Percentiles rank a stretch among this genome's conserved stretches.
Conservation (phyloP, 1,140 invertebrate genomes). For the Cydia splendana region DNA sequence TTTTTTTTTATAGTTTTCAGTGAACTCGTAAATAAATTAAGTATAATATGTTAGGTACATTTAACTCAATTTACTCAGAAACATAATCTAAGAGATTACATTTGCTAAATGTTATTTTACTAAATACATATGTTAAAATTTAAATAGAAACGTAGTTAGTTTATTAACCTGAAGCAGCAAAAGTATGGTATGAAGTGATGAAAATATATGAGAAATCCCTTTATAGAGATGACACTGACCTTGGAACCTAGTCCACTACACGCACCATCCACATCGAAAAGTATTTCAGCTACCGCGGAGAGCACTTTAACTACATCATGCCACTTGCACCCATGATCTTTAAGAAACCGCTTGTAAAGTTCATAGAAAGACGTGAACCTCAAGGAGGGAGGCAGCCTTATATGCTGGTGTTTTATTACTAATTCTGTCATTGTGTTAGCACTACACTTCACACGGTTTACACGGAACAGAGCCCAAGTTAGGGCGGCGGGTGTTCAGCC, state of each 20-base stretch:
- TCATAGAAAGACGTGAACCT: slow-evolving; percentile 67
- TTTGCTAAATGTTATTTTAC: not conserved
- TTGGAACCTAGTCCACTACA: slow-evolving; percentile 64
- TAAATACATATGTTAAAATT: not conserved
- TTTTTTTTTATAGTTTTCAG: no score
- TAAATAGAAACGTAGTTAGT: not conserved
- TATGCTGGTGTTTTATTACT: slow-evolving; percentile 57
- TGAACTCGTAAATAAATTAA: no score
- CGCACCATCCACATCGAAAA: slow-evolving; percentile 73
- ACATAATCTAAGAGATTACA: no score
- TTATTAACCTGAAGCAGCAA: not conserved
- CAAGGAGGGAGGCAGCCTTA: slow-evolving; percentile 50
- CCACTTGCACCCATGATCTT: slow-evolving; percentile 76
- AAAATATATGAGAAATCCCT: not conserved
- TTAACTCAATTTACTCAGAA: no score
- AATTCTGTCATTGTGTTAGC: slow-evolving; percentile 59
- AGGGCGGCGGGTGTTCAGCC: slow-evolving; percentile 54
- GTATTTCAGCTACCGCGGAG: slow-evolving; percentile 67
- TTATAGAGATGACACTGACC: slow-evolving; percentile 58
- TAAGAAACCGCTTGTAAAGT: slow-evolving; percentile 70
- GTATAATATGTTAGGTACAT: no score
- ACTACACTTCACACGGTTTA: slow-evolving; percentile 47
- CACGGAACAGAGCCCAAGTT: slow-evolving; percentile 38
- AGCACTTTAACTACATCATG: slow-evolving; percentile 73
- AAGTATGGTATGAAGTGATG: not conserved